Evolutionary conservation across 2,113 vertebrate genomes (phyloP), one percentile per base, ranked within the genome.

Genomic region (Bucco capensis): DNA sequence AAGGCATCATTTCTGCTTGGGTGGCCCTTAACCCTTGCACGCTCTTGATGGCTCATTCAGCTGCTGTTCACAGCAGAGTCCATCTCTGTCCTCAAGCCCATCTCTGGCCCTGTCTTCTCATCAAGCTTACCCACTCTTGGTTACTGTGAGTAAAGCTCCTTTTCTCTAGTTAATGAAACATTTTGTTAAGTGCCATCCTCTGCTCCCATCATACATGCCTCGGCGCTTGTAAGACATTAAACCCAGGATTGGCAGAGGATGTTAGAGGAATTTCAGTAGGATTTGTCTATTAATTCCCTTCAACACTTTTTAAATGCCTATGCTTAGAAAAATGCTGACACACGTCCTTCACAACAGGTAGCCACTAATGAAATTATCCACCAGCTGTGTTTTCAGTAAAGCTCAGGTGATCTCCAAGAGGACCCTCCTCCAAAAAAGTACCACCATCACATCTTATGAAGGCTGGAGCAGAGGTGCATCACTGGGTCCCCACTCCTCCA

Each of bases 221-320:
- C 82, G 74, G 57, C 21, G 67, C 24, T 86, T 3, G 1, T 78
- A 78, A 94, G 79, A 70, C 72, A 64, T 64, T 92, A 94, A 94
- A 86, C 42, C 72, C 71, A 64, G 90, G 79, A 95, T 10, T 85
- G 67, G 44, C 2, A 1, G 88, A 83, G 42, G 60, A 86, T 67
- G 67, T 80, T 80, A 58, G 37, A 83, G 44, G 79, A 91, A 89
- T 94, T 89, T 88, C 92, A 62, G 67, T 54, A 83, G 89, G 88
- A 95, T 91, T 93, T 93, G 89, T 86, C 46, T 89, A 65, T 92
- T 93, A 94, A 92, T 95, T 94, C 89, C 91, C 67, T 85, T 76
- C 6, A 22, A 50, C 88, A 66, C 54, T 84, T 90, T 88, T 92
- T 72, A 89, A 94, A 94, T 46, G 84, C 77, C 66, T 57, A 3